Percentiles rank a stretch among this genome's conserved stretches.
These are phyloP conservation scores for Patiria miniata DNA, from an alignment of 35 echinoderm and acorn worm species.

Conservation along the genomic window DNA sequence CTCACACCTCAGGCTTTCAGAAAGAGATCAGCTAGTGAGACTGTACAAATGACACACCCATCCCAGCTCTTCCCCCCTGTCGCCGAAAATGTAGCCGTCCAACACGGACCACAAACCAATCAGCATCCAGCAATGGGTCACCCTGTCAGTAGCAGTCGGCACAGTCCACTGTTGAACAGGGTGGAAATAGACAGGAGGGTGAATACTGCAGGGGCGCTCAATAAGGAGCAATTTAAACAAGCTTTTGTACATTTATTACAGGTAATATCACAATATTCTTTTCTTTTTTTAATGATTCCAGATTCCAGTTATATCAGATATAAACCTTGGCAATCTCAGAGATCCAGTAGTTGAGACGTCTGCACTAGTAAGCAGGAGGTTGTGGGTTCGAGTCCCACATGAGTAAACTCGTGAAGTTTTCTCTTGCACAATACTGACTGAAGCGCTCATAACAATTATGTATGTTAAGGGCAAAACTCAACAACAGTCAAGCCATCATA, in stretches of 20 bases:
- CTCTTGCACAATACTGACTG: too few relatives aligned
- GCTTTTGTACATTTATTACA: slow-evolving; percentile 70
- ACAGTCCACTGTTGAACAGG: slow-evolving; percentile 44
- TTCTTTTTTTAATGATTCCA: too few relatives aligned
- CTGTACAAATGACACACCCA: not conserved
- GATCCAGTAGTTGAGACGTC: too few relatives aligned
- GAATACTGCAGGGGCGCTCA: slow-evolving; percentile 24
- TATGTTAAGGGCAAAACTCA: too few relatives aligned
- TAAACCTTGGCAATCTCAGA: too few relatives aligned
- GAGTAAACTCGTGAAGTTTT: too few relatives aligned
- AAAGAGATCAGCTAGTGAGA: slow-evolving; percentile 46
- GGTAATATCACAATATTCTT: slow-evolving; percentile 33
- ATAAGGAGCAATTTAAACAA: slow-evolving; percentile 80
- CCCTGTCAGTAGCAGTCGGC: not conserved
- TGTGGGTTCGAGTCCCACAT: too few relatives aligned
- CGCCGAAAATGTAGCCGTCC: not conserved
- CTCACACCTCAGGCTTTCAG: slow-evolving; percentile 76
- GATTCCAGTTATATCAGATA: too few relatives aligned
- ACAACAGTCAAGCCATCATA: too few relatives aligned
- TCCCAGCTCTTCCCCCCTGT: slow-evolving; percentile 20
- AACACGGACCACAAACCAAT: not conserved
- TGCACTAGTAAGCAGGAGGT: too few relatives aligned
- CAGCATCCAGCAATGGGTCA: slow-evolving; percentile 3
- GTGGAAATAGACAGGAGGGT: not conserved
- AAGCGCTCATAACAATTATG: too few relatives aligned